phyloP scores from a whole-genome alignment of 2,797 vertebrate genomes.

The Sebastes dallii region DNA sequence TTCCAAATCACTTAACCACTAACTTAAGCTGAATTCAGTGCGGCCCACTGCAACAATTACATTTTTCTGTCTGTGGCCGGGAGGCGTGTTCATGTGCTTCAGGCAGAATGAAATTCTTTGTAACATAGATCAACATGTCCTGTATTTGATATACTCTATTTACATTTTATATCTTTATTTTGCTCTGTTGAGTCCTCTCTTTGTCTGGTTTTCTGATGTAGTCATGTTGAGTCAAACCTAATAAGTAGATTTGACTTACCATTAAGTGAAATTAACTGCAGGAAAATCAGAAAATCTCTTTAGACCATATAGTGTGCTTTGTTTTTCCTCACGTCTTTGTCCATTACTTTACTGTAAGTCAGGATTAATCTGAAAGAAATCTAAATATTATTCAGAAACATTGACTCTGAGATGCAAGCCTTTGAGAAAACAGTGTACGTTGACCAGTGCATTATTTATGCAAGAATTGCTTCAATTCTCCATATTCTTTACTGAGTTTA shows the following conservation, averaged over 20 bases:
- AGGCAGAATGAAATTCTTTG: too few relatives aligned
- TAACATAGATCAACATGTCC: too few relatives aligned
- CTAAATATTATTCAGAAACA: background rate
- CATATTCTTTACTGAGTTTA: background rate
- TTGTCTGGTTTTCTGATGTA: background rate
- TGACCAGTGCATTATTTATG: background rate
- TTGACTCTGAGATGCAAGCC: background rate
- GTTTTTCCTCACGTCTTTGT: constrained; percentile 4
- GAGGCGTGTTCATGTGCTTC: too few relatives aligned
- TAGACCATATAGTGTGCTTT: background rate
- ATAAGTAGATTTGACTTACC: background rate
- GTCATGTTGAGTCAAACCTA: background rate
- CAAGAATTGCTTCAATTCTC: background rate
- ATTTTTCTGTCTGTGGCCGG: too few relatives aligned
- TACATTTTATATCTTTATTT: background rate
- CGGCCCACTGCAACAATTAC: too few relatives aligned
- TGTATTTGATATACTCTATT: background rate
- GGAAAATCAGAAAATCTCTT: background rate
- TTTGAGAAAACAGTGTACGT: background rate
- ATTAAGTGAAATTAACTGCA: constrained; percentile 4
- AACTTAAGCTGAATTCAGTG: too few relatives aligned
- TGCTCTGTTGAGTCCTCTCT: background rate
- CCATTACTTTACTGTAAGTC: background rate
- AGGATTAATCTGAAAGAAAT: background rate
- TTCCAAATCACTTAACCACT: background rate